These are phyloP conservation scores for Melospiza melodia DNA, from an alignment of 2,113 vertebrate genomes.

Conservation along the genomic window DNA sequence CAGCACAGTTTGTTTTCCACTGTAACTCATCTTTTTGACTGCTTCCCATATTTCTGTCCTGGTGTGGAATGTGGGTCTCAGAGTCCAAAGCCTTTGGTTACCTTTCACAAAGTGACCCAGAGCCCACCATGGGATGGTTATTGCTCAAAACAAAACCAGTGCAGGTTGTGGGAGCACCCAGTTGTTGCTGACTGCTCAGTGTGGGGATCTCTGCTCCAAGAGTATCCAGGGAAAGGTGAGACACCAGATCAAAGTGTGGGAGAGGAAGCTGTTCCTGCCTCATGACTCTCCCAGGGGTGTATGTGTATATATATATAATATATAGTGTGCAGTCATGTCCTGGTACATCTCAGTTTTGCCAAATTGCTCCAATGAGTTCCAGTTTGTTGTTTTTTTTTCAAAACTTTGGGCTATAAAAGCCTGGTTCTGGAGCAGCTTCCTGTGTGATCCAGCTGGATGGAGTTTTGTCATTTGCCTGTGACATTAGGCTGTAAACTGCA, in stretches of 20 bases:
- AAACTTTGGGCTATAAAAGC: neutral
- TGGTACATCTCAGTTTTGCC: neutral
- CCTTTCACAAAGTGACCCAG: neutral
- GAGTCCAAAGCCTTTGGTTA: neutral
- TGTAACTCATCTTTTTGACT: neutral
- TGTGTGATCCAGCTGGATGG: neutral
- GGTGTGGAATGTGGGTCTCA: neutral
- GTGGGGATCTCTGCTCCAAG: neutral
- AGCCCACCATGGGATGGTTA: accelerated
- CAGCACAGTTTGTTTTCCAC: neutral
- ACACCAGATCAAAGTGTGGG: neutral
- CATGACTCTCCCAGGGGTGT: neutral
- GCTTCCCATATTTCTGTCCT: neutral
- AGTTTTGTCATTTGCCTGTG: too few species aligned
- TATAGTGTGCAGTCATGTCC: neutral
- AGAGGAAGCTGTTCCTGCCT: neutral
- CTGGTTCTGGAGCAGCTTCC: neutral
- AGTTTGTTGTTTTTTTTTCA: neutral
- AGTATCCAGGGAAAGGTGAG: neutral
- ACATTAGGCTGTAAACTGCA: too few species aligned
- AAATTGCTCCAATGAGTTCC: neutral
- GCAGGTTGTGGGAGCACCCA: neutral
- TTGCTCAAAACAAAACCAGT: neutral
- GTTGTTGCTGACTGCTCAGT: neutral
- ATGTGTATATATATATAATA: neutral